These are phyloP conservation scores for Lasius platythorax DNA, from an alignment of 2,888 invertebrate species.

Conservation along the genomic window DNA sequence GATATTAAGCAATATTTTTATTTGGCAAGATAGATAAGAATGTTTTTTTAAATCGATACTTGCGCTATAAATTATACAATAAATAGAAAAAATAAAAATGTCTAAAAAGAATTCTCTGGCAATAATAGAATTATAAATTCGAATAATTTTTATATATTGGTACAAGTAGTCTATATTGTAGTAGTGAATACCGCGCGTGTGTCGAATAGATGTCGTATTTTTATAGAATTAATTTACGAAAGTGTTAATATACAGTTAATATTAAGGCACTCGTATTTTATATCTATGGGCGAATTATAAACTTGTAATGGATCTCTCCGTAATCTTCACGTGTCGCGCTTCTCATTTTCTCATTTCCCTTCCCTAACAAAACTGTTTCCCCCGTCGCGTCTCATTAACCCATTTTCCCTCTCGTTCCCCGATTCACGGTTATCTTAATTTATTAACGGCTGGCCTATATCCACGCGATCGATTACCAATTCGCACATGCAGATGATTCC, in stretches of 20 bases:
- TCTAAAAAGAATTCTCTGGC: not conserved
- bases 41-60: not conserved
- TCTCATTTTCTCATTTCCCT: slow-evolving; percentile 9
- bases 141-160: not conserved
- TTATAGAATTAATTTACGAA: slow-evolving; percentile 23
- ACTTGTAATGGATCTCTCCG: slow-evolving; percentile 28
- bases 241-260: slow-evolving; percentile 34
- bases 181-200: not conserved
- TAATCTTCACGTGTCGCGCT: slow-evolving; percentile 45
- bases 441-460: slow-evolving; percentile 62
- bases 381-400: slow-evolving; percentile 47
- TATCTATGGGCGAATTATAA: slow-evolving; percentile 39
- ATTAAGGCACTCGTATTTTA: slow-evolving; percentile 19
- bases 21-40: not conserved
- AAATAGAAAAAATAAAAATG: not conserved
- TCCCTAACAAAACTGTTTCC: slow-evolving; percentile 3
- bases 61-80: not conserved
- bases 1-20: not conserved
- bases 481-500: slow-evolving; percentile 46
- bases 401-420: slow-evolving; percentile 53
- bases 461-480: slow-evolving; percentile 63
- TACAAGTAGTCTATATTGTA: not conserved
- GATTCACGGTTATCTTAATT: slow-evolving; percentile 65
- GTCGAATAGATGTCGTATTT: slow-evolving; percentile 1
- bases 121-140: not conserved